Percentiles rank a stretch among this genome's conserved stretches.
These are phyloP conservation scores for Diplodus puntazzo DNA, from an alignment of 2,797 vertebrate species.

Conservation along the genomic window DNA sequence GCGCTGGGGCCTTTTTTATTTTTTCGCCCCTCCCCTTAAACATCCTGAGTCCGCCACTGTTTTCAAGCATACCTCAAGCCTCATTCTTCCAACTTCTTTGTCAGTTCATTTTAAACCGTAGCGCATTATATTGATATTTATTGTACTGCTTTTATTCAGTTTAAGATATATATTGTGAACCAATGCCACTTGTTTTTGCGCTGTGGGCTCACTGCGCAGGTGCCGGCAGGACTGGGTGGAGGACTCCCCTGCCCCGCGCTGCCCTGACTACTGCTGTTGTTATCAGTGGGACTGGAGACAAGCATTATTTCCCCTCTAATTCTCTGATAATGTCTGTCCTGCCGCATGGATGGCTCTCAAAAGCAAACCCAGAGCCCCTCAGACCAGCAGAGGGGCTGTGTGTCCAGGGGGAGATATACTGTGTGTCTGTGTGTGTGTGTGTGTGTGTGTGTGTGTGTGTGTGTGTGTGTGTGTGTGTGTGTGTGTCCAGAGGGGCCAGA, in stretches of 20 bases:
- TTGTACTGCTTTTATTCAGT: not conserved
- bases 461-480: constrained; percentile 43
- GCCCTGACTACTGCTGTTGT: constrained; percentile 71
- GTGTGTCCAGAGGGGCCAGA: constrained; percentile 60
- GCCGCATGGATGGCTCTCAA: constrained; percentile 85
- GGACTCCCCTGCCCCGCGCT: constrained; percentile 49
- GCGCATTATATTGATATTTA: constrained; percentile 10
- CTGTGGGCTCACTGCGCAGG: constrained; percentile 32
- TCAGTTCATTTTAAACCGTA: constrained; percentile 14
- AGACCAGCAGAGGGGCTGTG: constrained; percentile 72
- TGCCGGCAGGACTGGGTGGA: constrained; percentile 60
- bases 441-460: constrained; percentile 49
- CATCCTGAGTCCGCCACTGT: not conserved
- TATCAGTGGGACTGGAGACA: constrained; percentile 78
- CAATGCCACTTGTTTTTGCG: constrained; percentile 1
- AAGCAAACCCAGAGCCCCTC: constrained; percentile 75
- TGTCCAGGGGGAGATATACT: constrained; percentile 59
- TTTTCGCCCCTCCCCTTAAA: no score
- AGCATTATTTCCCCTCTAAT: constrained; percentile 85
- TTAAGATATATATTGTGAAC: not conserved
- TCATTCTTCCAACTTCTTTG: not conserved
- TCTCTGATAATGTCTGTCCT: constrained; percentile 85
- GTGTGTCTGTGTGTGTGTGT: constrained; percentile 44
- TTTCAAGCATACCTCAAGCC: not conserved
- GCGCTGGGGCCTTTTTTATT: no score